These are phyloP conservation scores for Patella caerulea DNA, from an alignment of 2,888 invertebrate genomes.

Conservation along the genomic window DNA sequence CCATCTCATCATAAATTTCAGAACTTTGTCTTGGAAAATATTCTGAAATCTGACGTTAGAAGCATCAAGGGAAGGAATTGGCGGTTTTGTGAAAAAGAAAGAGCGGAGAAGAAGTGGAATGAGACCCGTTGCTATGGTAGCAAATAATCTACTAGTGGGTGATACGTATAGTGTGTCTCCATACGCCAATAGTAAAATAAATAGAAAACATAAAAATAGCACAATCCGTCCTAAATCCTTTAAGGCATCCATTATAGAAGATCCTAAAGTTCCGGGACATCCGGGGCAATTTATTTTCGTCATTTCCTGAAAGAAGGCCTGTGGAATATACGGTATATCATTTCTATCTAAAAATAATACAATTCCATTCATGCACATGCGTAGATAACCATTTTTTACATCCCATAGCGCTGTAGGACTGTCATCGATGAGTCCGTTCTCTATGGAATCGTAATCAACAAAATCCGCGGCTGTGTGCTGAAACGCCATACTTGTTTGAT, in stretches of 20 bases:
- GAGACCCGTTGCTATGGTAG: conserved; percentile 31
- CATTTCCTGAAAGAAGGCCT: conserved; percentile 29
- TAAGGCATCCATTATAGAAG: conserved; percentile 22
- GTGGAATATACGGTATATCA: conserved; percentile 31
- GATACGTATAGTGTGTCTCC: conserved; percentile 33
- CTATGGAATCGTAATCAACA: neutral
- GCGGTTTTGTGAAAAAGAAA: neutral
- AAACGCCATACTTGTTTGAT: neutral
- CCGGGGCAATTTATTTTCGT: conserved; percentile 28
- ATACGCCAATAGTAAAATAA: conserved; percentile 36
- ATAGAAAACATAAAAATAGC: conserved; percentile 31
- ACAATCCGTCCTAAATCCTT: conserved; percentile 27
- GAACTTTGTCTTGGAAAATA: neutral
- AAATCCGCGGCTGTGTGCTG: neutral
- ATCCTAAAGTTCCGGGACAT: conserved; percentile 23
- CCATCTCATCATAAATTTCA: neutral
- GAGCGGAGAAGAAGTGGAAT: conserved; percentile 24
- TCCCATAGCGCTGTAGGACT: neutral
- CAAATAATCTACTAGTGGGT: conserved; percentile 33
- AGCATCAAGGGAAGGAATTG: neutral
- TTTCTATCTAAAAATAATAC: conserved; percentile 29
- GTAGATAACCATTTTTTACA: neutral
- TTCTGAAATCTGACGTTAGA: neutral
- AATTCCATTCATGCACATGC: neutral
- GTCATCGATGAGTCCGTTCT: neutral